Base-by-base conservation (phyloP, 2,888 invertebrate genomes). In the Saturnia pavonia region DNA sequence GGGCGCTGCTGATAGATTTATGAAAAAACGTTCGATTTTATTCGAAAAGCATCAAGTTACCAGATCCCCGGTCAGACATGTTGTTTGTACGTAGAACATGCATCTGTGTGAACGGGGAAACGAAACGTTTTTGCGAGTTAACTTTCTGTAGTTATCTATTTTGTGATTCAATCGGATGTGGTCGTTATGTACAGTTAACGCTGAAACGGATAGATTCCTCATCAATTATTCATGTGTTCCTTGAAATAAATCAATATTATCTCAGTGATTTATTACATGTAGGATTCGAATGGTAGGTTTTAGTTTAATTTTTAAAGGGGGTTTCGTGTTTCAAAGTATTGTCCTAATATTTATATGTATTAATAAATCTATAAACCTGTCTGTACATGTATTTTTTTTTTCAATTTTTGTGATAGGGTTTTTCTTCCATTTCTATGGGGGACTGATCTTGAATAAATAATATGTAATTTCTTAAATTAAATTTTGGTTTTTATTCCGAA, bases 181-280 rank as follows among this genome's bases (percentile, higher is more conserved):
- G 25, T 27, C 57, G 57, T 27, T n/a, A n/a, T 34, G 6, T 6
- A 25, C 57, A 1, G 57, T 60, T 25, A 60, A 14, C 57, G 57
- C 57, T 60, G 57, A 60, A 27, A 27, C 27, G 12, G 57, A 60
- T 60, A 57, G 22, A 1, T 60, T 27, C 25, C 25, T 27, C 57
- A 60, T 60, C 57, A 27, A 60, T 60, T 27, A 60, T 60, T 60
- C 57, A 60, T 60, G 27, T 60, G 25, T 60, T 60, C 57, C 3
- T 54, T 14, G 27, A 14, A 60, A 60, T 27, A 60, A 27, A 60
- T 60, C 57, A 60, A 14, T 27, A 60, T 60, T 60, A 60, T 60
- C 57, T 25, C 27, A 9, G 14, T 60, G 57, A 60, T 60, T 60
- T 60, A 60, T 60, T 60, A 60, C 57, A 60, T 6, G 27, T 27